phyloP scores from a whole-genome alignment of 2,113 vertebrate genomes.

The Odocoileus virginianus region DNA sequence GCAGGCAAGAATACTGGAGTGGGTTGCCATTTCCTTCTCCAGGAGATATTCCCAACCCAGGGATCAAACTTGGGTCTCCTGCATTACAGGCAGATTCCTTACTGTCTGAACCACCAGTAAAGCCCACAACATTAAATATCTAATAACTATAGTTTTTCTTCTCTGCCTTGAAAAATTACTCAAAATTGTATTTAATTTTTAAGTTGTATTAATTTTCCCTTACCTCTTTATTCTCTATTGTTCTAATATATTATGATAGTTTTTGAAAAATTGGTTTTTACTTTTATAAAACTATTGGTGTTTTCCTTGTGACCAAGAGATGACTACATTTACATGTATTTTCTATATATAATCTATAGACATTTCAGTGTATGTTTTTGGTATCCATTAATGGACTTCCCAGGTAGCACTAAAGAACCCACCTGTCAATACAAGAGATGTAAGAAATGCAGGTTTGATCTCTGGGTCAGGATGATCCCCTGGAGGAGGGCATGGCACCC shows the following conservation, averaged over 20 bases:
- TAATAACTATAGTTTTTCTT: background rate
- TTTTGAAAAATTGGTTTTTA: background rate
- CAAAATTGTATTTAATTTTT: background rate
- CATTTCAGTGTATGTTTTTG: background rate
- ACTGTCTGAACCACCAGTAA: background rate
- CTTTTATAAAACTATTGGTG: background rate
- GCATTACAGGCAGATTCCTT: background rate
- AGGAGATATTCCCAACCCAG: background rate
- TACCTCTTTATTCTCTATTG: background rate
- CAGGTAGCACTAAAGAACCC: background rate
- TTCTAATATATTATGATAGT: background rate
- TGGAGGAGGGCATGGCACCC: background rate
- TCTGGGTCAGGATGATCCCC: background rate
- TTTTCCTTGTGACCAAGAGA: background rate
- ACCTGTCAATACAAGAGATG: background rate
- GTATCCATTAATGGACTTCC: no score
- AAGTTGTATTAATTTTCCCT: background rate
- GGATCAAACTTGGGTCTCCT: background rate
- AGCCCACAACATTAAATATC: background rate
- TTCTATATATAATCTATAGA: background rate
- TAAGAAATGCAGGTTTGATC: background rate
- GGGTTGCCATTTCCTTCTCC: background rate
- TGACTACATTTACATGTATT: background rate
- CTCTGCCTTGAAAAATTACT: background rate
- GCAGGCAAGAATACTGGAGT: background rate